These are phyloP conservation scores for Boulengeromyrus knoepffleri DNA, from an alignment of 2,113 vertebrate genomes.

Conservation along the genomic window DNA sequence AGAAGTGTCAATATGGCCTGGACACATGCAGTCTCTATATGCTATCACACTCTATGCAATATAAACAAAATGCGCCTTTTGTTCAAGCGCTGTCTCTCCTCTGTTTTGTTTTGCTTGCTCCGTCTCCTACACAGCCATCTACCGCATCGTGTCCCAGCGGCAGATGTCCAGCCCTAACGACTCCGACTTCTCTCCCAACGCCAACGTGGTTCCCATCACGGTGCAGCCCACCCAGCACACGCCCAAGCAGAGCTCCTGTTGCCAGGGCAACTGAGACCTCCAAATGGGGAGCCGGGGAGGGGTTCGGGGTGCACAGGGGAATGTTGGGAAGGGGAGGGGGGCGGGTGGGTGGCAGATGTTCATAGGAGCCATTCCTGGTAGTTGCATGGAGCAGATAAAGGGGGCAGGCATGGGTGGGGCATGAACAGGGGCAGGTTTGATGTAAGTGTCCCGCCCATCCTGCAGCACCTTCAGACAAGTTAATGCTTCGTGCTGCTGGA, in stretches of 20 bases:
- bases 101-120: not conserved
- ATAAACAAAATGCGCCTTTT: not conserved
- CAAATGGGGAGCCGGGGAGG: not conserved
- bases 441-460: not conserved
- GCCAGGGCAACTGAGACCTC: slow-evolving; percentile 73
- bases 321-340: not conserved
- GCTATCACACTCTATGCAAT: not conserved
- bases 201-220: slow-evolving; percentile 73
- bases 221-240: slow-evolving; percentile 76
- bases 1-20: not conserved
- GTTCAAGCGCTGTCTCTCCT: not conserved
- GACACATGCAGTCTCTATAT: not conserved
- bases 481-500: not conserved
- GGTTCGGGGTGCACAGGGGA: not conserved
- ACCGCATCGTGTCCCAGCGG: slow-evolving; percentile 75
- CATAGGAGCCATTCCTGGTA: slow-evolving; percentile 3
- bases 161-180: slow-evolving; percentile 68
- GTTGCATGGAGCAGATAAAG: not conserved
- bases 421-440: not conserved
- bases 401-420: not conserved
- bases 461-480: not conserved
- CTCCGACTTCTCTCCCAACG: slow-evolving; percentile 64
- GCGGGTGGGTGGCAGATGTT: not conserved
- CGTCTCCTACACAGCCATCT: slow-evolving; percentile 64
- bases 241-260: slow-evolving; percentile 61